A percentile compares a stretch with the other conserved stretches of the same genome.
Conservation (phyloP, 2,113 vertebrate genomes). For the Rattus norvegicus region DNA sequence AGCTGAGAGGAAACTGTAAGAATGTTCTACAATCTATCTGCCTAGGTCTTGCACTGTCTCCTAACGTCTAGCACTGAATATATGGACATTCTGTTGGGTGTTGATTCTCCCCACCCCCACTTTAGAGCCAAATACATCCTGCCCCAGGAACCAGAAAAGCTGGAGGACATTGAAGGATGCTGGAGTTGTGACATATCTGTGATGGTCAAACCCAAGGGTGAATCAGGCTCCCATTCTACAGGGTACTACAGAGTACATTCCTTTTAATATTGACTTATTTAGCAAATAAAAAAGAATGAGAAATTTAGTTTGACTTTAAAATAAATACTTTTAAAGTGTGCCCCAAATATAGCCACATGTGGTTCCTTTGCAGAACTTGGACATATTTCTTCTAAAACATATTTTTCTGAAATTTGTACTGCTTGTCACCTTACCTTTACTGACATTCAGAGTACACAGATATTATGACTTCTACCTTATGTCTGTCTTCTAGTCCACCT, state of each 20-base stretch:
- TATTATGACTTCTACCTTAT: not conserved
- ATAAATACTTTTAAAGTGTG: not conserved
- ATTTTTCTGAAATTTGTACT: constrained; percentile 49
- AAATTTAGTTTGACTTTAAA: not conserved
- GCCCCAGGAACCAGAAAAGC: not conserved
- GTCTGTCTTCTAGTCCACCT: not conserved
- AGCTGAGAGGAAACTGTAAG: not conserved
- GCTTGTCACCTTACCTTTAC: not conserved
- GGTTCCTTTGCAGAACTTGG: not conserved
- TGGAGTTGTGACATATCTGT: not conserved
- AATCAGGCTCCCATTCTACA: not conserved
- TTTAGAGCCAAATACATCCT: not conserved
- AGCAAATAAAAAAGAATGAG: not conserved
- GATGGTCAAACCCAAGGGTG: rapidly evolving
- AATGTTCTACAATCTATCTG: not conserved
- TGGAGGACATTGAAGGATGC: not conserved
- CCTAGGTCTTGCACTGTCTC: not conserved
- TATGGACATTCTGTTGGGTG: not conserved
- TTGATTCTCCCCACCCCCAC: not conserved
- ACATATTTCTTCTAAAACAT: not conserved
- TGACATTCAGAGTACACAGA: not conserved
- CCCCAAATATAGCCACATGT: not conserved
- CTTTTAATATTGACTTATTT: not conserved
- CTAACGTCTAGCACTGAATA: not conserved
- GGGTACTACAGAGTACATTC: not conserved